Evolutionary conservation across 2,113 vertebrate genomes (phyloP), one percentile per base, ranked within the genome.

Genomic region (Zingel zingel): DNA sequence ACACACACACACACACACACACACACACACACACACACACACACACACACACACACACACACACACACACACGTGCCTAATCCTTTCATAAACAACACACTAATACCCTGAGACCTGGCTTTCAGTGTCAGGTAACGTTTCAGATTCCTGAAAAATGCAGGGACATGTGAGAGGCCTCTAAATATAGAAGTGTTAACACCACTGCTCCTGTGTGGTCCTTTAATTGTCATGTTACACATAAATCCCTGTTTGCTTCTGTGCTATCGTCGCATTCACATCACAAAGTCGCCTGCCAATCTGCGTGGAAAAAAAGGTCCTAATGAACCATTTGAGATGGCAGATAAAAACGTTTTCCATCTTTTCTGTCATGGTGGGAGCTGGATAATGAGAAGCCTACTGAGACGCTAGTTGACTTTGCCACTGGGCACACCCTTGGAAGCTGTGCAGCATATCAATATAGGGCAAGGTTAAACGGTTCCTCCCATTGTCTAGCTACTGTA

Each of bases 161-260:
- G 83, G 92, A 91, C 92, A 95, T 84, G 88, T 84, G 91, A 95
- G 94, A 93, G 73, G 90, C 86, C 69, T 84, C 94, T 95, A 94
- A 93, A 95, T 94, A 94, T 94, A 94, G 94, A 86, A 62, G 81
- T 45, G 85, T 84, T 87, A 54, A 87, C 89, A 70, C 79, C 75
- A 48, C 81, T 58, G 74, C 85, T 89, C 86, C 81, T 69, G 47
- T 90, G 91, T 85, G 90, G 86, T 83, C 90, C 85, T 83, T 72
- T 90, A 88, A 92, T 93, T 90, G 85, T 81, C 82, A 61, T 69
- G 78, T 88, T 90, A 62, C 74, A 61, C 36, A 30, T 82, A 75
- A 86, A 83, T 81, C 77, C 82, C 84, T 57, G 74, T 85, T 84
- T 68, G 75, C 77, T 19, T 57, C 79, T 14, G 56, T 23, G 74